phyloP scores from a whole-genome alignment of 1,140 invertebrate genomes.

The Heliconius eleuchia region DNA sequence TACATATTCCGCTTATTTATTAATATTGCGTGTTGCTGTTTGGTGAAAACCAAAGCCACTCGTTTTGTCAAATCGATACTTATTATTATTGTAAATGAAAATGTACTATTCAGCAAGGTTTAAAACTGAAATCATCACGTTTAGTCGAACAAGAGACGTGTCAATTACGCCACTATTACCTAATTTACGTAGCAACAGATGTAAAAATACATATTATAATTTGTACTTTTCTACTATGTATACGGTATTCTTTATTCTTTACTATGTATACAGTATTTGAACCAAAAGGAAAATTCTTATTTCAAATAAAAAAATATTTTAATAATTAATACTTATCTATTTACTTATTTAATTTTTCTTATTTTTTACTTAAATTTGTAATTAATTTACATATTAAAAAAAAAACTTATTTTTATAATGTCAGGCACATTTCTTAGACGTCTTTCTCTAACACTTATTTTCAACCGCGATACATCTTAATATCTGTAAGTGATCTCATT shows the following conservation, averaged over 20 bases:
- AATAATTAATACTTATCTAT: too few relatives aligned
- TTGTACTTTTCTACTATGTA: too few relatives aligned
- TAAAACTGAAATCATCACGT: background rate
- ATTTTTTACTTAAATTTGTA: too few relatives aligned
- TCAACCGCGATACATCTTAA: background rate
- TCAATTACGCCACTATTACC: background rate
- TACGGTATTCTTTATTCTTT: too few relatives aligned
- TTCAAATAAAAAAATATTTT: background rate
- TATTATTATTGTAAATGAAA: background rate
- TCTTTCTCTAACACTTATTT: background rate
- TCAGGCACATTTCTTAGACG: background rate
- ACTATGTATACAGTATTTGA: too few relatives aligned
- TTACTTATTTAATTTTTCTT: too few relatives aligned
- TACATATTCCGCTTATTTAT: background rate
- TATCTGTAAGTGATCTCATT: slow-evolving; percentile 25
- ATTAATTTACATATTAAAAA: too few relatives aligned
- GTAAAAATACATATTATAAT: too few relatives aligned
- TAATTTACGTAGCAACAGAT: too few relatives aligned
- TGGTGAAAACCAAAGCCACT: background rate
- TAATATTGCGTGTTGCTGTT: background rate
- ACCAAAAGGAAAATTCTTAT: background rate
- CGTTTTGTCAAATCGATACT: background rate
- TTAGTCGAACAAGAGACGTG: background rate
- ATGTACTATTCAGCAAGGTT: background rate
- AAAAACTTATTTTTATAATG: background rate